phyloP scores from a whole-genome alignment of 1,140 invertebrate species.

The Babylonia areolata region DNA sequence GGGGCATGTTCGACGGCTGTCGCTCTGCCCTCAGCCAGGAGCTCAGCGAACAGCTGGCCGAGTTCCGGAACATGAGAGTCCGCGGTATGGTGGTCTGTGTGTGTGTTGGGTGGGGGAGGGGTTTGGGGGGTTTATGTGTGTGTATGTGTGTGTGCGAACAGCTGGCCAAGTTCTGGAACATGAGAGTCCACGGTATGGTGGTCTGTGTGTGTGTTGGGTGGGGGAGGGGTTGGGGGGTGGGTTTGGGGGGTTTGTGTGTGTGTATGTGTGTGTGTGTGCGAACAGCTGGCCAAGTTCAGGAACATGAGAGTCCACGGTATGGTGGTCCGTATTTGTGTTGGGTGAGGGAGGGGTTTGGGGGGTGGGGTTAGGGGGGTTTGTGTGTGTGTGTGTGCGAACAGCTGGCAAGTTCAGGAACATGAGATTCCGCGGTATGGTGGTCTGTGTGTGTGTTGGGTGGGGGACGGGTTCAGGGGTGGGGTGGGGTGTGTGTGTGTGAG shows the following conservation, averaged over 20 bases:
- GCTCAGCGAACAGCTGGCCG: constrained; percentile 88
- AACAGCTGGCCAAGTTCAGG: constrained; percentile 92
- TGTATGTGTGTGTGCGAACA: constrained; percentile 79
- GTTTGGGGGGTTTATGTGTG: not conserved
- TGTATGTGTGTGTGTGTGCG: constrained; percentile 69
- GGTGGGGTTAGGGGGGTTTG: too few relatives aligned
- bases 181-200: constrained; percentile 83
- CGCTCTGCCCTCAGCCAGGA: constrained; percentile 89
- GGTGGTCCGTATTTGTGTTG: not conserved
- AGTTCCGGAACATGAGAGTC: constrained; percentile 92
- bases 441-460: not conserved
- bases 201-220: not conserved
- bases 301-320: constrained; percentile 86
- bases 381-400: constrained; percentile 79
- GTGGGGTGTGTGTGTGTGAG: not conserved
- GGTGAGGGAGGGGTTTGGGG: too few relatives aligned
- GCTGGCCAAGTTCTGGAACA: constrained; percentile 91
- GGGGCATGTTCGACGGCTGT: constrained; percentile 92
- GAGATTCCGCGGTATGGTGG: constrained; percentile 81
- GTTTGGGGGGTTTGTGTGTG: not conserved
- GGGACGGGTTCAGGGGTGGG: too few relatives aligned
- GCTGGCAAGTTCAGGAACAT: constrained; percentile 93
- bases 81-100: constrained; percentile 75
- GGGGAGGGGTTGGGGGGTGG: too few relatives aligned
- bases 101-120: not conserved